Conservation (phyloP, 2,113 vertebrate species). For the Paracanthobrama guichenoti region DNA sequence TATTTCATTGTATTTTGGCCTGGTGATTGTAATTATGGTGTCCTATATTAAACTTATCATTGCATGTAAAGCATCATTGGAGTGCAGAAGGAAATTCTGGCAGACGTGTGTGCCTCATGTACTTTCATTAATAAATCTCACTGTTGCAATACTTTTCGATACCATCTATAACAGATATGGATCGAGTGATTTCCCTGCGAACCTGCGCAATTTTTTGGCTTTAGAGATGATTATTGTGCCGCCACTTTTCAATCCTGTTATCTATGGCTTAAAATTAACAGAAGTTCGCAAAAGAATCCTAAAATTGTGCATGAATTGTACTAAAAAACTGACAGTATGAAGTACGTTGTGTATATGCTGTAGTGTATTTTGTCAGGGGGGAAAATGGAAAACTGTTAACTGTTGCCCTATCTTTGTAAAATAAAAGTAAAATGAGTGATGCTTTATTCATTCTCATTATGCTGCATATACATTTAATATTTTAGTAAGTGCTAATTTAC, state of each 20-base stretch:
- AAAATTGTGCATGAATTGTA: background rate
- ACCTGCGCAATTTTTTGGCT: constrained; percentile 27
- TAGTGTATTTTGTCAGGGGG: background rate
- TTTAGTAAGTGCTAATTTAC: background rate
- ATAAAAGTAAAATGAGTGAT: background rate
- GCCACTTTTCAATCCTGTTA: constrained; percentile 7
- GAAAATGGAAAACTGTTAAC: background rate
- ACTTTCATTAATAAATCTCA: constrained; percentile 38
- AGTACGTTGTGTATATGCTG: background rate
- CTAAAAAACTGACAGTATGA: background rate
- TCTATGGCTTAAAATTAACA: background rate
- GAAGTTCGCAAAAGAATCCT: constrained; percentile 15
- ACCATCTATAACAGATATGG: constrained; percentile 33
- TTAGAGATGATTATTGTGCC: constrained; percentile 9
- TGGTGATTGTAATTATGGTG: constrained; percentile 14
- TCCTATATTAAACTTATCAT: constrained; percentile 43
- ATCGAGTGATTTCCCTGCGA: background rate
- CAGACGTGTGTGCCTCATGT: constrained; percentile 53
- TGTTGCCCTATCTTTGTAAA: background rate
- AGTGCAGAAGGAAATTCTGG: constrained; percentile 48
- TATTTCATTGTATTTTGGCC: background rate
- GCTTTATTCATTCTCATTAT: background rate
- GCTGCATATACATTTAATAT: background rate
- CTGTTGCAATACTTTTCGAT: constrained; percentile 41
- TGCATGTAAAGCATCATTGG: constrained; percentile 37